These are phyloP conservation scores for Bathynomus jamesi DNA, from an alignment of 1,140 invertebrate genomes.

Conservation along the genomic window DNA sequence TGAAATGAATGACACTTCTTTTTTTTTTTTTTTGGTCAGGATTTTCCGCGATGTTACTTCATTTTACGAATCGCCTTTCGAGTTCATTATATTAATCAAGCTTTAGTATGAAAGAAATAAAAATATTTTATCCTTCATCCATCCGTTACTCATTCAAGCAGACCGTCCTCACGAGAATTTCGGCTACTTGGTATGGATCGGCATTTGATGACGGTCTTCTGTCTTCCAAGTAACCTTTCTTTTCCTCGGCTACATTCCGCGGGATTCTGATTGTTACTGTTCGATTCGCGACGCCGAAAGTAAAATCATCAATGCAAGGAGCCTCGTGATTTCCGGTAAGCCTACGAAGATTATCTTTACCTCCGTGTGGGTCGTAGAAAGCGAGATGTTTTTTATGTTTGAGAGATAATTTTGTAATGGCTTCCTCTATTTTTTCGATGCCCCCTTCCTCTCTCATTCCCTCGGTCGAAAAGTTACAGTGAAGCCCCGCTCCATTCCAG, in stretches of 20 bases:
- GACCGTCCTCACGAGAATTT: conserved; percentile 63
- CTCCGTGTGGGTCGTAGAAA: conserved; percentile 75
- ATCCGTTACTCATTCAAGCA: conserved; percentile 54
- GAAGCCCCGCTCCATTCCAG: conserved; percentile 88
- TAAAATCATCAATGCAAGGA: conserved; percentile 75
- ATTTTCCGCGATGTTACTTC: no score
- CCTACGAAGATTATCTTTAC: conserved; percentile 72
- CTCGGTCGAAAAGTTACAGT: conserved; percentile 76
- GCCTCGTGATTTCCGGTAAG: conserved; percentile 78
- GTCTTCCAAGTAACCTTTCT: conserved; percentile 88
- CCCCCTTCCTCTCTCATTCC: conserved; percentile 19
- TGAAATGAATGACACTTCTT: no score
- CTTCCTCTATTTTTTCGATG: conserved; percentile 59
- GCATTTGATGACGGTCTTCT: conserved; percentile 87
- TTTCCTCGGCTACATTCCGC: conserved; percentile 70
- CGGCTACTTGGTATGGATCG: conserved; percentile 74
- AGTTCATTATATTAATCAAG: no score
- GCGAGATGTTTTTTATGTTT: conserved; percentile 79
- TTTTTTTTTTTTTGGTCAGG: no score
- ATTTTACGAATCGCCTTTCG: no score
- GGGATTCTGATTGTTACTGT: conserved; percentile 60
- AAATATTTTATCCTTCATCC: no score
- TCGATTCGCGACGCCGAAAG: conserved; percentile 53
- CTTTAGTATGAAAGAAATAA: no score
- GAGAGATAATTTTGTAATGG: conserved; percentile 70